Base-by-base conservation (phyloP, 2,797 vertebrate species). In the Crocidura indochinensis region DNA sequence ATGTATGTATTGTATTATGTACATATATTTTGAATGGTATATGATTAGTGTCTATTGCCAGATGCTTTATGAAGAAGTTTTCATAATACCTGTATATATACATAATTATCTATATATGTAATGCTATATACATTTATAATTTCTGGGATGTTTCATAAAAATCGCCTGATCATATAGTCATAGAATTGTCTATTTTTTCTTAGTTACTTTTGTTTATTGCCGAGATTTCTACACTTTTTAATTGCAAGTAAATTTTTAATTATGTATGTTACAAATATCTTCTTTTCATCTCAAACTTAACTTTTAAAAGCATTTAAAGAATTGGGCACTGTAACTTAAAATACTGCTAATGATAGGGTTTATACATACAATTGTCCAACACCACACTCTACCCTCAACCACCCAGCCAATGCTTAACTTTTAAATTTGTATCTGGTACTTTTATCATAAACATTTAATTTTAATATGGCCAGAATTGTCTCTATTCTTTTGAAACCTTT, bases 151-250 rank as follows among this genome's bases (percentile, higher is more conserved):
- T 51, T 84, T 92, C 46, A 51, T 83, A n/a, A 11, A 44, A 67
- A 46, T 44, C 77, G 20, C 74, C 27, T 78, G 6, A 60, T 78
- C 29, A 24, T 72, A 46, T 49, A 72, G 26, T 84, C 51, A 53
- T 17, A 53, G 51, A 53, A 53, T 78, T n/a, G 56, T 15, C 27
- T 31, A n/a, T 67, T 92, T 88, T 72, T 17, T 72, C 12, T 84
- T 47, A 65, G 38, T 83, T 78, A 56, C 9, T 26, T 80, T 72
- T 65, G 8, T 88, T 84, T n/a, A 73, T 92, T 84, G 38, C 73
- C 84, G 24, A 17, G 1, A 73, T 47, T 47, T 56, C 20, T 82
- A 74, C 56, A 74, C 69, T 75, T 87, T 92, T 20, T 78, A 6
- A 12, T 79, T 67, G 26, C 22, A 88, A 88, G 24, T 67, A 20